Evolutionary conservation across 2,888 invertebrate genomes (phyloP).

Genomic region (Mongoloraphidia duomilia): DNA sequence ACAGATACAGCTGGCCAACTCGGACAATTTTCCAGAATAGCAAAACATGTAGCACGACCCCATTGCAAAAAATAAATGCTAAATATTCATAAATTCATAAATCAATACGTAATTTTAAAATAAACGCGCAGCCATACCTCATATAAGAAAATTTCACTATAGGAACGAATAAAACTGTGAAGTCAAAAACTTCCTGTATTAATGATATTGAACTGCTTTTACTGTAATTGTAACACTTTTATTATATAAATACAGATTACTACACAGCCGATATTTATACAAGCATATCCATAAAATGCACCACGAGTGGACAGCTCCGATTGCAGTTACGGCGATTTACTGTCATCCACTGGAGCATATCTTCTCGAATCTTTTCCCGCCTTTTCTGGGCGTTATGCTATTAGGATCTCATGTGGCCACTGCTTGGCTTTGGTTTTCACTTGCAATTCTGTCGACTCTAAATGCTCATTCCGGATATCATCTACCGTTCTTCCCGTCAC

Average conservation of each 20-base stretch:
- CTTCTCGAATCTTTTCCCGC: constrained; percentile 62
- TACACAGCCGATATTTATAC: constrained; percentile 61
- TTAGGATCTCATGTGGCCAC: constrained; percentile 66
- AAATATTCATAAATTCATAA: too few species aligned
- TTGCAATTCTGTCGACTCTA: constrained; percentile 64
- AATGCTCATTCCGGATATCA: constrained; percentile 79
- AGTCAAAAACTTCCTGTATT: too few species aligned
- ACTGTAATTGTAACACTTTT: too few species aligned
- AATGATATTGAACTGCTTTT: too few species aligned
- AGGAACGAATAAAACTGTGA: too few species aligned
- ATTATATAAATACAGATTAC: constrained; percentile 33
- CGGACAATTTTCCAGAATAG: too few species aligned
- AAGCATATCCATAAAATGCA: constrained; percentile 73
- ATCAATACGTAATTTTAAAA: too few species aligned
- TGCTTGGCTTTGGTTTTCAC: constrained; percentile 62
- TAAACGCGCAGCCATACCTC: too few species aligned
- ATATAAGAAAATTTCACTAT: too few species aligned
- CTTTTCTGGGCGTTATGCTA: constrained; percentile 55
- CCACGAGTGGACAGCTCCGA: constrained; percentile 79
- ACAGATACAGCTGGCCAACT: too few species aligned
- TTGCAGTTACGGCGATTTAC: constrained; percentile 68
- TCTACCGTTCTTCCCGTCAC: constrained; percentile 70
- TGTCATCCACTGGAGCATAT: constrained; percentile 68
- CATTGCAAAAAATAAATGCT: too few species aligned
- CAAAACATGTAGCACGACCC: too few species aligned